Percentiles rank a stretch among this genome's conserved stretches.
Conservation (phyloP, 2,113 vertebrate species). For the Phoenicopterus ruber region DNA sequence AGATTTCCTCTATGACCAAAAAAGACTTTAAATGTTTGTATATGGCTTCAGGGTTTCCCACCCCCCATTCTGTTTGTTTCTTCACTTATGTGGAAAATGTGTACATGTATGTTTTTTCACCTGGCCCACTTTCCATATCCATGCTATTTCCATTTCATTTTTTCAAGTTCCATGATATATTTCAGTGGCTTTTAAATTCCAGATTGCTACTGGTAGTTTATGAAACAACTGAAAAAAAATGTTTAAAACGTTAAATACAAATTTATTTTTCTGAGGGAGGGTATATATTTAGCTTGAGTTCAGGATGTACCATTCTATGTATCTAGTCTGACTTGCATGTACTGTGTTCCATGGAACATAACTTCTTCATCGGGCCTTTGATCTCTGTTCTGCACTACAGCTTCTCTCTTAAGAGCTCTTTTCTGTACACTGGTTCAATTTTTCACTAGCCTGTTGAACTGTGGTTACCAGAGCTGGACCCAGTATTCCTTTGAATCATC, state of each 20-base stretch:
- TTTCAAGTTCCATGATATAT: background rate
- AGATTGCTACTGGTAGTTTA: background rate
- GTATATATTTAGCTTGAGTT: background rate
- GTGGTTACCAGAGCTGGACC: background rate
- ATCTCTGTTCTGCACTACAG: background rate
- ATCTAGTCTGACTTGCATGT: background rate
- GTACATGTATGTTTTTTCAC: background rate
- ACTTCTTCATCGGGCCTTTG: background rate
- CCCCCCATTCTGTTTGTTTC: background rate
- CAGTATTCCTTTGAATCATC: background rate
- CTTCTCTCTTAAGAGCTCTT: background rate
- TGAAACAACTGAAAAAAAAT: background rate
- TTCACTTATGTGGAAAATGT: background rate
- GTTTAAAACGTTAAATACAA: background rate
- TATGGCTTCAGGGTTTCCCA: background rate
- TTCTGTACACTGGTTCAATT: background rate
- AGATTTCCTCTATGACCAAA: background rate
- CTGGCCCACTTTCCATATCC: background rate
- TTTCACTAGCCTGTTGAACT: background rate
- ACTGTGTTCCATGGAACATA: background rate
- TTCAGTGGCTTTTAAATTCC: background rate
- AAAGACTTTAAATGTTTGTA: background rate
- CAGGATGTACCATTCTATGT: accelerated
- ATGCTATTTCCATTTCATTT: background rate
- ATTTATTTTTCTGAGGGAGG: background rate